A percentile compares a stretch with the other conserved stretches of the same genome.
Evolutionary conservation across 2,113 vertebrate species (phyloP).

Genomic region (Paedocypris sp.): DNA sequence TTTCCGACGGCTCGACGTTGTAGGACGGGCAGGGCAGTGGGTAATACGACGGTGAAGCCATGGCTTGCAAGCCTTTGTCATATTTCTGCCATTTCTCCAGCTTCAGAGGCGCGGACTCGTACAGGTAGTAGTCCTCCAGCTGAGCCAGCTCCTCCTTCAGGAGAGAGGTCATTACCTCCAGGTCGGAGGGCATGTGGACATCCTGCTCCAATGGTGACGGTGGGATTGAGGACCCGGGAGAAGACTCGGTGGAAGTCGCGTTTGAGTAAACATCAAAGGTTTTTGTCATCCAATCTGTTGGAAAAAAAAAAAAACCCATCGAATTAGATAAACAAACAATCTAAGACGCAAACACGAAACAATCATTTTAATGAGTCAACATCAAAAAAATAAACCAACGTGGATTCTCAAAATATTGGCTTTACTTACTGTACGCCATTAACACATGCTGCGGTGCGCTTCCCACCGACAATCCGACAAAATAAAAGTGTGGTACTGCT

Average conservation of each 20-base stretch:
- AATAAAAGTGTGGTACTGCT: conserved; percentile 67
- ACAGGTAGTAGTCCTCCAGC: conserved; percentile 86
- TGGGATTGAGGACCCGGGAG: conserved; percentile 61
- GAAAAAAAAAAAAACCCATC: conserved; percentile 33
- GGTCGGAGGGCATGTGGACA: conserved; percentile 72
- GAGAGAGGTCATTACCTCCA: conserved; percentile 83
- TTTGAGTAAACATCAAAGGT: conserved; percentile 80
- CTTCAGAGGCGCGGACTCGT: conserved; percentile 65
- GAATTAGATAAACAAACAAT: background rate
- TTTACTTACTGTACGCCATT: conserved; percentile 76
- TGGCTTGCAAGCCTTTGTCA: conserved; percentile 64
- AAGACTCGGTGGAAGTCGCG: conserved; percentile 64
- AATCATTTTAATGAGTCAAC: too few relatives aligned
- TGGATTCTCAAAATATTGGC: conserved; percentile 46
- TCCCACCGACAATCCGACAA: conserved; percentile 66
- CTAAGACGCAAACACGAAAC: too few relatives aligned
- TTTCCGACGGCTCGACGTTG: conserved; percentile 58
- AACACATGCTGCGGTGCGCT: conserved; percentile 70
- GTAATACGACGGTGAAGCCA: conserved; percentile 65
- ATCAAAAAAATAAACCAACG: background rate
- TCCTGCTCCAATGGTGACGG: conserved; percentile 65
- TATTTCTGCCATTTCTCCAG: conserved; percentile 67
- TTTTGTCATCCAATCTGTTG: conserved; percentile 87
- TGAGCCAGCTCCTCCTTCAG: conserved; percentile 87
- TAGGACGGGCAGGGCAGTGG: conserved; percentile 62